Evolutionary conservation across 1,140 invertebrate genomes (phyloP), one percentile per base, ranked within the genome.

Genomic region (Carcinoscorpius rotundicauda): DNA sequence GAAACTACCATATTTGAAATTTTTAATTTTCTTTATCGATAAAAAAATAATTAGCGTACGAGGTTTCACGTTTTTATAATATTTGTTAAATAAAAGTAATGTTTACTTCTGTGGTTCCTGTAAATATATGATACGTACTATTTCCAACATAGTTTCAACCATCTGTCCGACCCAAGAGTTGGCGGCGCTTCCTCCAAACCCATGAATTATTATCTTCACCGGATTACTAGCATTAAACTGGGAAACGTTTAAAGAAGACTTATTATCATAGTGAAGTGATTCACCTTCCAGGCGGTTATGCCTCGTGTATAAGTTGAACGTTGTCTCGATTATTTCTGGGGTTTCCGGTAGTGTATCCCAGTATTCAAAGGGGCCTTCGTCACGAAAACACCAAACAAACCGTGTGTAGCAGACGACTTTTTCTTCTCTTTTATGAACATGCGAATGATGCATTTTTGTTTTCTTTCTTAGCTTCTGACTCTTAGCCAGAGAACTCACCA

Each of bases 111-210:
- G 29, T 29, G 29, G 29, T 29, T 29, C 29, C 29, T 29, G 29
- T 2, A 29, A 29, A 29, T 29, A 29, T 29, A 29, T 29, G 2
- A 29, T 29, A 62, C 84, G 82, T 76, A 89, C 87, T 74, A 91
- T 87, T 29, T 87, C 85, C 84, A 94, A 88, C 3, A 96, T 80
- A 8, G 90, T 90, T 29, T 87, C 86, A 55, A 89, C 82, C 88
- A 97, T 94, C 73, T 94, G 90, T 72, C 90, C 88, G 0, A 96
- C 89, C 93, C 93, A 97, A 6, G 91, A 84, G 68, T 89, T 86
- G 29, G 86, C 84, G 72, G 92, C 94, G 71, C 87, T 88, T 58
- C 90, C 91, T 2, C 92, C 89, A 73, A 97, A 98, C 4, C 94
- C 94, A 72, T 98, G 94, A 0, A 96, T 89, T 66, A 97, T 89